These are phyloP conservation scores for Chrysolina haemoptera DNA, from an alignment of 2,888 invertebrate genomes.

Conservation along the genomic window DNA sequence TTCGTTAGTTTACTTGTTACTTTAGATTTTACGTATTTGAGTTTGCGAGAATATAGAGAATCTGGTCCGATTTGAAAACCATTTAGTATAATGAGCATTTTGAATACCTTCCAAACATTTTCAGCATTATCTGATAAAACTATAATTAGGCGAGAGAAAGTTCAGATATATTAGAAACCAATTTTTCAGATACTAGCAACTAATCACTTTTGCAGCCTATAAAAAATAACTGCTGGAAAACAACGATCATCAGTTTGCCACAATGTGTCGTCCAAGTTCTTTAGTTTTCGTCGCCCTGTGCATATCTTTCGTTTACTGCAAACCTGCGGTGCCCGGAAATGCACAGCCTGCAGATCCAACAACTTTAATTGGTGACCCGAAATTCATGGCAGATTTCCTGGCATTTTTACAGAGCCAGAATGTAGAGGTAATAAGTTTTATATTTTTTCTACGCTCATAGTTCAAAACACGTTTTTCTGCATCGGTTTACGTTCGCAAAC, in stretches of 20 bases:
- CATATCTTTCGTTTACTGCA: neutral
- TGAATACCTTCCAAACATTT: neutral
- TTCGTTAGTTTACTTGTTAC: too few relatives aligned
- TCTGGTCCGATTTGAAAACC: too few relatives aligned
- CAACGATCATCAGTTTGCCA: neutral
- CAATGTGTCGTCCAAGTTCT: neutral
- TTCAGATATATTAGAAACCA: neutral
- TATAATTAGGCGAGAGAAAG: neutral
- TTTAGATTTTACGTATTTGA: too few relatives aligned
- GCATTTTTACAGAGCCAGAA: neutral
- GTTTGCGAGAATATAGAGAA: too few relatives aligned
- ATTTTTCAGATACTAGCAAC: neutral
- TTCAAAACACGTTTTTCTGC: too few relatives aligned
- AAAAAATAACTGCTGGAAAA: neutral
- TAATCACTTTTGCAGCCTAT: neutral
- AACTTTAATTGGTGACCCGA: neutral
- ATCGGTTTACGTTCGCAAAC: too few relatives aligned
- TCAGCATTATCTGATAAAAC: neutral
- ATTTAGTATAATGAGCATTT: neutral
- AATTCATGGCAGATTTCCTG: neutral
- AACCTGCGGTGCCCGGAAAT: neutral
- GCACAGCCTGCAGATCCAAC: neutral
- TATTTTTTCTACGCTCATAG: too few relatives aligned
- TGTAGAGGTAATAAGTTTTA: neutral
- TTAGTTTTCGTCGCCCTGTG: neutral